Evolutionary conservation across 2,797 vertebrate species (phyloP).

Genomic region (Zalophus californianus): DNA sequence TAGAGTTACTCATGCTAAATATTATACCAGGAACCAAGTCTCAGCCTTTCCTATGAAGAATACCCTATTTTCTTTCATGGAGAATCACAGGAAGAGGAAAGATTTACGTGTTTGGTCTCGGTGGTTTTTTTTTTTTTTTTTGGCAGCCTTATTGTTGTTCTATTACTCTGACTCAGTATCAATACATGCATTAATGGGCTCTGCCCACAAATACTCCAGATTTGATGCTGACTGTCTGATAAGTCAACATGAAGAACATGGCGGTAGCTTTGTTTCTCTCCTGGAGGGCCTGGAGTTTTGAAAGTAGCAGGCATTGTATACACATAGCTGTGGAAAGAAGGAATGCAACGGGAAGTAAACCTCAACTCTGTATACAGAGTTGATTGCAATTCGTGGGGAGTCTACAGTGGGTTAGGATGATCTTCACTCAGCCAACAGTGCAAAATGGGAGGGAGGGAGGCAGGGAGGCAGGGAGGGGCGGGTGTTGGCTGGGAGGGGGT

Average conservation of each 20-base stretch:
- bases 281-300: background rate
- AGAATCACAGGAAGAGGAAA: background rate
- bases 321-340: slow-evolving; percentile 6
- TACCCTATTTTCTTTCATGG: background rate
- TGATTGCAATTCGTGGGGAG: background rate
- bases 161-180: background rate
- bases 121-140: background rate
- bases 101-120: background rate
- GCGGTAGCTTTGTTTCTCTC: background rate
- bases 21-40: background rate
- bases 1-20: slow-evolving; percentile 10
- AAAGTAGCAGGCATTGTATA: background rate
- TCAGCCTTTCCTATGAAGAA: slow-evolving; percentile 1
- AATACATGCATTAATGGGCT: background rate
- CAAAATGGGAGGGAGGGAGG: background rate
- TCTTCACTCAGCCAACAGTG: background rate
- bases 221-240: background rate
- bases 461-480: background rate
- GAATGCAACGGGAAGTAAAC: background rate
- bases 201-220: background rate
- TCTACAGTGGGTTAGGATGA: background rate
- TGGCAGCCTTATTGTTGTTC: background rate
- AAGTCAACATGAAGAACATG: background rate
- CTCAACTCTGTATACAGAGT: background rate
- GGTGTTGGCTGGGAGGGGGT: background rate